Base-by-base conservation (phyloP, 2,888 invertebrate genomes). In the Cephus spinipes region DNA sequence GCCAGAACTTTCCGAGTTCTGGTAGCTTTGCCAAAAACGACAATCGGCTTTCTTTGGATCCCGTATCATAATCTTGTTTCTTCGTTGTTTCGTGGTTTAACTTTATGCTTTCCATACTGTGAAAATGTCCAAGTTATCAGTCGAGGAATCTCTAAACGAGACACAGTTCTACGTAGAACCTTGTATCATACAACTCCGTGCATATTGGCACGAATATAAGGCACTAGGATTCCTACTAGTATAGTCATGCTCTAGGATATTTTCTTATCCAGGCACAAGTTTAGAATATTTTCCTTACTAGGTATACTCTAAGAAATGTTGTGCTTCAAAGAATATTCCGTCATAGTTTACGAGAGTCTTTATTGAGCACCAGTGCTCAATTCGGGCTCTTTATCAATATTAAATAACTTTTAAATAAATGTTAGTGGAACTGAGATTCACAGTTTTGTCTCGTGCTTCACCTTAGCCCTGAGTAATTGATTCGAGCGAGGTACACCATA, bases 391-490 rank as follows among this genome's bases (percentile, higher is more conserved):
- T 55, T 23, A 55, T 55, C 55, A 55, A 55, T 9, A 55, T 55
- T 55, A 55, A 55, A 55, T 55, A 55, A 55, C 23, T 55, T 55
- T 55, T 55, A 55, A 55, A 55, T 55, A 23, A 55, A 55, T 9
- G 55, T 55, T 55, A 55, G 31, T 32, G 68, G 31, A 75, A 68
- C 23, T 35, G 76, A 69, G 68, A 76, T 77, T 87, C 81, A 91
- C 75, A 91, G 87, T 83, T 91, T 91, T 34, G 91, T 91, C 85
- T 91, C 91, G 77, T 91, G 91, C 82, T 90, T 90, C 30, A 91
- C 90, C 83, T 90, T 90, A 76, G 88, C 84, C 81, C 90, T 88
- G 32, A 90, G 84, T 36, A 89, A 83, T 79, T 89, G 91, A 87
- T 87, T 90, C 15, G 89, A 84, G 69, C 91, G 86, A 31, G 88